Evolutionary conservation across 2,113 vertebrate species (phyloP), one percentile per base, ranked within the genome.

Genomic region (Amphilophus citrinellus): DNA sequence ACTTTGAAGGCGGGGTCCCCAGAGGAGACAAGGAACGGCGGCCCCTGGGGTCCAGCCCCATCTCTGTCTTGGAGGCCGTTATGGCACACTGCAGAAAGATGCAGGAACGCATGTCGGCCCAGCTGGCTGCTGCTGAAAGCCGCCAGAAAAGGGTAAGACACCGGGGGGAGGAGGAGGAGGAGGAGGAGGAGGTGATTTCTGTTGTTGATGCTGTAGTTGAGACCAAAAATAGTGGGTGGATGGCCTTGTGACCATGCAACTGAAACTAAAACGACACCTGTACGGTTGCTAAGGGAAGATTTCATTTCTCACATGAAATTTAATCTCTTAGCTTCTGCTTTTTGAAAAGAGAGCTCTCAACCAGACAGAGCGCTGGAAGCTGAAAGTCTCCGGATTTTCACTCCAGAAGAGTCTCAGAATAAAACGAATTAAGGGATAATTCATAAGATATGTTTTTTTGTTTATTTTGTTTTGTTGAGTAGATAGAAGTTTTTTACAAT

Each of bases 41-140:
- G 71, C 94, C 97, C 42, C 95, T 97, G 59, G 98, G 97, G 80
- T 97, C 97, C 94, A 99, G 97, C 84, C 98, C 98, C 53, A 96
- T 99, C 63, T 97, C 97, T n/a, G 97, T 99, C 91, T 96, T 99
- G 83, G 98, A 99, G 95, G 98, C 98, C 2, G 98, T 99, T 91
- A 99, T 99, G 98, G 96, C 97, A 59, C 98, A 99, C 94, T 99
- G 98, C 95, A 97, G 97, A 89, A 99, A 98, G 95, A 99, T 99
- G 98, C 98, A 99, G 91, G 98, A 99, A 77, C 96, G 97, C 86
- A 98, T 99, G 98, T 96, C 98, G 0, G 94, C 97, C 15, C 98
- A 99, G 94, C 95, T 99, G 86, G 97, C 96, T 42, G 97, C 98
- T 3, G 98, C 98, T 3, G 98, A 99, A 95, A 97, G 96, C 93